Evolutionary conservation across 1,140 invertebrate species (phyloP), one percentile per base, ranked within the genome.

Genomic region (Eciton burchellii): DNA sequence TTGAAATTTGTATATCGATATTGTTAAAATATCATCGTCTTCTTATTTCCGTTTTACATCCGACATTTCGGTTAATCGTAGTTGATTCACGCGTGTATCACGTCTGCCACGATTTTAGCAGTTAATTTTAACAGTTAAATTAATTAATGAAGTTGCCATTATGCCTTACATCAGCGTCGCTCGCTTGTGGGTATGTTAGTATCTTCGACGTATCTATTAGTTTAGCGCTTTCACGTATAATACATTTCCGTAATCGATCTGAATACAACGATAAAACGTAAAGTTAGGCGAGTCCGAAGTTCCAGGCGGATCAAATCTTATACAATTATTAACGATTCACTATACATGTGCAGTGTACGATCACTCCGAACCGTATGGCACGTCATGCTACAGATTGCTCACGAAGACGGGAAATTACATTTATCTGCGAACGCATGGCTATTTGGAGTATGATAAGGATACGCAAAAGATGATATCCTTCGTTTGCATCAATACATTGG

Each of bases 401-500:
- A 96, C 96, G 0, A 96, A 97, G 89, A 97, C 96, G 68, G 97
- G 97, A 0, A 93, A 96, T 83, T 97, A 96, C 88, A 97, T 98
- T 66, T 98, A 97, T 89, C 94, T 98, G 87, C 95, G 96, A 73
- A 98, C 97, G 1, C 95, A 96, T 54, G 98, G 97, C 3, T 97
- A 95, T 82, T 93, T 98, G 3, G 97, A 98, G 86, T 95, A 97
- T 24, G 96, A 97, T 83, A 94, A 95, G 84, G 94, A 94, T 26
- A 95, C 96, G 0, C 95, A 97, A 73, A 95, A 95, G 56, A 96
- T 97, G 0, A 96, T 96, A 79, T 97, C 97, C 19, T 98, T 98
- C 88, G 95, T 98, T 12, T 98, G 97, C 90, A 95, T 97, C 65
- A 98, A 98, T 90, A 97, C 96, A 0, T 94, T 97, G n/a, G 94